Base-by-base conservation (phyloP, 2,797 vertebrate species). In the Antennarius maculatus region DNA sequence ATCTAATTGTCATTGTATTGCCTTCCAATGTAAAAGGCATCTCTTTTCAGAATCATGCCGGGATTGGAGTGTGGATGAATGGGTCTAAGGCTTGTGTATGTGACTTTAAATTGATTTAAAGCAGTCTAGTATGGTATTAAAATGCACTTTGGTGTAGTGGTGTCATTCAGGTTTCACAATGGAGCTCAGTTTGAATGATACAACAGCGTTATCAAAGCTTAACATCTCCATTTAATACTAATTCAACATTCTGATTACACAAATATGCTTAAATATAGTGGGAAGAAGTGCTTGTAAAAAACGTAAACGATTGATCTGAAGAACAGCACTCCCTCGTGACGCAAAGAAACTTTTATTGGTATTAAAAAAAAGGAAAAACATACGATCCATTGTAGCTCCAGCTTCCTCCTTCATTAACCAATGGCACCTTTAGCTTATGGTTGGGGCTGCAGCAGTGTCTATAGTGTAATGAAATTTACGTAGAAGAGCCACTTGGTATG, bases 1-100 rank as follows among this genome's bases (percentile, higher is more conserved):
- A 94, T 93, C 89, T 89, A 92, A 94, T 93, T 91, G 88, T 92
- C 90, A 92, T 92, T 93, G 91, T 92, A 92, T 92, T 92, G 91
- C 89, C 86, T 91, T 86, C 86, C 80, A 80, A 89, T 87, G 87
- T 92, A 91, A 92, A 91, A 90, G 80, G 86, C 82, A 84, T 88
- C 88, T 90, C 89, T 84, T 89, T 90, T 91, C 87, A 88, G 90
- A 76, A 84, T 77, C 80, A 84, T 78, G 88, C 69, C 85, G 85
- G 63, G 82, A 88, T 72, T 83, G 77, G 79, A 84, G 89, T 88
- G 82, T 85, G 70, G 84, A 91, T 92, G 91, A 92, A 92, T 91
- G 83, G 88, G 82, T 79, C 83, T 60, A 74, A 54, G 81, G 75
- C 84, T 76, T 61, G 76, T 81, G 87, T 64, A 88, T 82, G 88